Conservation (phyloP, 1,140 invertebrate genomes). For the Carposina sasakii region DNA sequence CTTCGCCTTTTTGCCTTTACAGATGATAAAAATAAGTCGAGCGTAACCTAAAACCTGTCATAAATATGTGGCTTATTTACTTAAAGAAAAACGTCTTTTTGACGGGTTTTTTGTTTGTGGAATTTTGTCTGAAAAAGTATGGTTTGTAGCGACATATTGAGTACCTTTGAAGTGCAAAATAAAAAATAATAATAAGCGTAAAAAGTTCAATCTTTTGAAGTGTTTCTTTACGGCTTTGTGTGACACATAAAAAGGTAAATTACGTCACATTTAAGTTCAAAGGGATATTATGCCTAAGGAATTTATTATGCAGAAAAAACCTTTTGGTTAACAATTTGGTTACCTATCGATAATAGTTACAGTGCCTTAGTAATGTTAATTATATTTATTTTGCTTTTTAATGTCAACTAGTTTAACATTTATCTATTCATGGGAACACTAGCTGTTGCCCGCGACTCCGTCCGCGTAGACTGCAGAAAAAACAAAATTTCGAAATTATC, state of each 20-base stretch:
- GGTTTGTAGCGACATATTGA: slow-evolving; percentile 17
- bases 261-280: background rate
- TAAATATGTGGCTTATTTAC: slow-evolving; percentile 18
- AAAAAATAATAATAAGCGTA: slow-evolving; percentile 25
- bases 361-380: no score
- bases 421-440: no score
- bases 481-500: no score
- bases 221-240: slow-evolving; percentile 28
- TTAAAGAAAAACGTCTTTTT: slow-evolving; percentile 10
- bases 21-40: slow-evolving; percentile 13
- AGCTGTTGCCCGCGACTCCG: no score
- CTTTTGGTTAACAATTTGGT: no score
- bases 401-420: no score
- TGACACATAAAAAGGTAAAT: slow-evolving; percentile 11
- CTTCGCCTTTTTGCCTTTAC: slow-evolving; percentile 11
- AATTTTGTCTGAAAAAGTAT: slow-evolving; percentile 13
- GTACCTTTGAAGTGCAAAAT: slow-evolving; percentile 26
- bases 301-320: no score
- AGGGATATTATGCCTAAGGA: no score
- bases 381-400: no score
- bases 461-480: no score
- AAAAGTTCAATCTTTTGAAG: slow-evolving; percentile 27
- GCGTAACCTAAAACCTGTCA: slow-evolving; percentile 15
- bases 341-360: no score
- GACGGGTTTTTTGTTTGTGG: slow-evolving; percentile 8